Evolutionary conservation across 2,888 invertebrate species (phyloP).

Genomic region (Ceramica pisi): DNA sequence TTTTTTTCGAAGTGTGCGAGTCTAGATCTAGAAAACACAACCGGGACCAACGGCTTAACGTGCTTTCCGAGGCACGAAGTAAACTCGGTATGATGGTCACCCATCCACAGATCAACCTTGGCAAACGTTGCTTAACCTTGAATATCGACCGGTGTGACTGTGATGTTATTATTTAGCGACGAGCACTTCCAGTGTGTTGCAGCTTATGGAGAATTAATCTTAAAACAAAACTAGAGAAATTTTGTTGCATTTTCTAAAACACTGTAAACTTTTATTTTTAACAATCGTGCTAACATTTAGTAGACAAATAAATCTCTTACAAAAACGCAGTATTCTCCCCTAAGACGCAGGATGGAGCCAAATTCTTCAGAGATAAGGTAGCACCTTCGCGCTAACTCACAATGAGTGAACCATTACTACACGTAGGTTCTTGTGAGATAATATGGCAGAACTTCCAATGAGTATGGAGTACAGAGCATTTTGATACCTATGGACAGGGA

Average conservation of each 20-base stretch:
- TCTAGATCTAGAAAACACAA: no score
- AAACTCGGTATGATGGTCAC: no score
- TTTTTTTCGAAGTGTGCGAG: no score
- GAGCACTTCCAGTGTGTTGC: no score
- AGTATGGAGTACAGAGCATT: not conserved
- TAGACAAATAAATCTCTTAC: constrained; percentile 32
- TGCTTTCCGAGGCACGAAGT: no score
- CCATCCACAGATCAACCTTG: no score
- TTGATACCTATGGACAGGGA: not conserved
- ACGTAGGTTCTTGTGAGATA: constrained; percentile 1
- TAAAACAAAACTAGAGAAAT: not conserved
- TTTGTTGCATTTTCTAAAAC: not conserved
- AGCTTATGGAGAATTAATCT: not conserved
- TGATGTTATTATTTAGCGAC: no score
- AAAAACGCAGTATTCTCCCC: constrained; percentile 34
- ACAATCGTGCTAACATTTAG: not conserved
- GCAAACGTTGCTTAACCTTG: no score
- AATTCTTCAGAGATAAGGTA: constrained; percentile 51
- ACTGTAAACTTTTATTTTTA: not conserved
- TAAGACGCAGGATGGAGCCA: constrained; percentile 47
- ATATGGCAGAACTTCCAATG: not conserved
- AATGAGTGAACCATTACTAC: constrained; percentile 49
- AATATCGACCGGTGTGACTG: no score
- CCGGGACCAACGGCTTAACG: no score
- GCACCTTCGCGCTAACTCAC: constrained; percentile 56